Evolutionary conservation across 2,113 vertebrate genomes (phyloP), one percentile per base, ranked within the genome.

Genomic region (Ranitomeya imitator): DNA sequence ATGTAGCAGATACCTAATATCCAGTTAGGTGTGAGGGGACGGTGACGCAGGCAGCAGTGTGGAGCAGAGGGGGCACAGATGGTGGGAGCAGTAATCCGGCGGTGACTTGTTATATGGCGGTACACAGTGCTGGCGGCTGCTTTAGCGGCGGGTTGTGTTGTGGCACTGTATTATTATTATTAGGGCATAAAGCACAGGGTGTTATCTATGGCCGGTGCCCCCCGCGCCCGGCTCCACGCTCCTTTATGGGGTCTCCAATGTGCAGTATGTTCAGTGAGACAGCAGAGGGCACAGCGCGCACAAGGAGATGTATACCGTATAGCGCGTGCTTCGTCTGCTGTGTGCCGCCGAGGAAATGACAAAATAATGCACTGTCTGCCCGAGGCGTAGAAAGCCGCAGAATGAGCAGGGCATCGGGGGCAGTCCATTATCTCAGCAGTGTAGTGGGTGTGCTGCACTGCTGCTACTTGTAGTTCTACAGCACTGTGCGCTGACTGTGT

Each of bases 261-360:
- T 81, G 80, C 80, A 65, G 60, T 83, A n/a, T 83, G 80, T 83
- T 51, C 18, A 21, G 31, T n/a, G 52, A 11, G 60, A 65, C 80
- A 65, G 59, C 60, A 83, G 80, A 83, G 45, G 80, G 80, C 80
- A 31, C 80, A 19, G 18, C 8, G 80, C 31, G 37, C 59, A 65
- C 80, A 19, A 65, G 19, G 9, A 83, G 59, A 83, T 18, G 18
- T 1, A 0, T 9, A 18, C 13, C 12, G 18, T 1, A 0, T 2
- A 18, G 12, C 12, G n/a, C 52, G 2, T 8, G 52, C 19, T 23
- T 2, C 13, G 19, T 79, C 76, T 55, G 52, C 80, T 65, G 37
- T 81, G 57, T 81, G 19, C 31, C 59, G 6, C 59, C 60, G 57
- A 63, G 59, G 79, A 63, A 51, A 51, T 51, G 18, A 65, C 60